A percentile compares a stretch with the other conserved stretches of the same genome.
These are phyloP conservation scores for Tethya wilhelma DNA, from an alignment of 37 sponge, comb jelly and placozoan species.

Conservation along the genomic window DNA sequence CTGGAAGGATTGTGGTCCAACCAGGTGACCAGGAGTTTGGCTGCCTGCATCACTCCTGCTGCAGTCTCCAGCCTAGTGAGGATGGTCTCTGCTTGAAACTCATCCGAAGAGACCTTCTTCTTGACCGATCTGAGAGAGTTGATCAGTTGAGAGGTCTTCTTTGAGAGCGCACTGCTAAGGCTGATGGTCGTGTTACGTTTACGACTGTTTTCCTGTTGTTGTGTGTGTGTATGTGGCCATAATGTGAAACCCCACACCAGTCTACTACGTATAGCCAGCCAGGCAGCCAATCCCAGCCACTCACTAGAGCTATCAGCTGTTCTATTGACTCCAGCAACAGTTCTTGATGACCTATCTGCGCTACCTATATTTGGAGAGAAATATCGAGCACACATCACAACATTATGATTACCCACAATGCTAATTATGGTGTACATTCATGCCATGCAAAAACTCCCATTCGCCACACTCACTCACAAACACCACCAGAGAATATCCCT, in stretches of 20 bases:
- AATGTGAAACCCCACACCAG: too few species aligned
- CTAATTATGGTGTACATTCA: too few species aligned
- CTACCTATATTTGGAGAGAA: too few species aligned
- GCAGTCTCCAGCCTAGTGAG: conserved; percentile 37
- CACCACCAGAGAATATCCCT: too few species aligned
- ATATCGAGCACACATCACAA: too few species aligned
- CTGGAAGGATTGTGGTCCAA: conserved; percentile 50
- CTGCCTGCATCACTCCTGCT: conserved; percentile 51
- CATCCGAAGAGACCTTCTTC: neutral
- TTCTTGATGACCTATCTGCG: conserved; percentile 76
- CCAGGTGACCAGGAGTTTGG: conserved; percentile 53
- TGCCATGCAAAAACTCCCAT: too few species aligned
- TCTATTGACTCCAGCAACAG: conserved; percentile 73
- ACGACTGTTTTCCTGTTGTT: conserved; percentile 37
- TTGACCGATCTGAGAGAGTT: conserved; percentile 13
- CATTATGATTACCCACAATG: too few species aligned
- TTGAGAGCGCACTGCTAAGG: conserved; percentile 51
- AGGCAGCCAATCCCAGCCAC: neutral
- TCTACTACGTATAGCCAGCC: too few species aligned
- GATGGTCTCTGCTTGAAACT: neutral
- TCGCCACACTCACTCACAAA: too few species aligned
- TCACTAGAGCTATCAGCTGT: conserved; percentile 48
- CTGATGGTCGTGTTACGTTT: conserved; percentile 37
- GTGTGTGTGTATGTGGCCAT: neutral
- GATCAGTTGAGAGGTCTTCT: conserved; percentile 76